Evolutionary conservation across 2,888 invertebrate species (phyloP), one percentile per base, ranked within the genome.

Genomic region (Scaptomyza flava): DNA sequence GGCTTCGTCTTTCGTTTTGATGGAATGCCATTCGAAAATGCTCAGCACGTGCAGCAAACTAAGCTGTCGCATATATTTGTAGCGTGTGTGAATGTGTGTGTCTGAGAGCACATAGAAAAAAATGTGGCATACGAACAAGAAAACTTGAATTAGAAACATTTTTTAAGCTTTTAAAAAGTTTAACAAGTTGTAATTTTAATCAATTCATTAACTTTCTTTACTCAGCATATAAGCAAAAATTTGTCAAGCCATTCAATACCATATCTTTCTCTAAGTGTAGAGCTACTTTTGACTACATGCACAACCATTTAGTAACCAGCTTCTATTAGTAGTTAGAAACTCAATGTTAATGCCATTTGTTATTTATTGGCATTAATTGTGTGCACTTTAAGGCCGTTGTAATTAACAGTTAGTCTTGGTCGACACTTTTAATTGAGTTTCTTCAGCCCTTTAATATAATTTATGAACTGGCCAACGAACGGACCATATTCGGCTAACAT

Each of bases 401-500:
- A 87, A 79, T 87, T 79, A 82, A 80, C 76, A 76, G 80, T 81
- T 76, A 79, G 79, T 60, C 17, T 17, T 62, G 38, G 68, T 41
- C 70, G 64, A 80, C 69, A 78, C 76, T 79, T 82, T 87, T 84
- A 84, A 84, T 84, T 84, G 86, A 87, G 86, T 80, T 82, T 80
- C 80, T 82, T 80, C 80, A 70, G 72, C 75, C 78, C 75, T 78
- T 74, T 51, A n/a, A 36, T 43, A 43, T 87, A 88, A 85, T 85
- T 85, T 85, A 85, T 85, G 87, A 87, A 79, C 81, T 30, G 48
- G 38, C 38, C 8, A 8, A 3, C 38, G 7, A 14, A 8, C 51
- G 4, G 31, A 67, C 85, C 85, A 83, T 85, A 88, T 88, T 85
- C 66, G 88, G 76, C 58, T n/a, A 58, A 68, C 67, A 75, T 54